Conservation (phyloP, 2,113 vertebrate genomes). For the Mola mola region DNA sequence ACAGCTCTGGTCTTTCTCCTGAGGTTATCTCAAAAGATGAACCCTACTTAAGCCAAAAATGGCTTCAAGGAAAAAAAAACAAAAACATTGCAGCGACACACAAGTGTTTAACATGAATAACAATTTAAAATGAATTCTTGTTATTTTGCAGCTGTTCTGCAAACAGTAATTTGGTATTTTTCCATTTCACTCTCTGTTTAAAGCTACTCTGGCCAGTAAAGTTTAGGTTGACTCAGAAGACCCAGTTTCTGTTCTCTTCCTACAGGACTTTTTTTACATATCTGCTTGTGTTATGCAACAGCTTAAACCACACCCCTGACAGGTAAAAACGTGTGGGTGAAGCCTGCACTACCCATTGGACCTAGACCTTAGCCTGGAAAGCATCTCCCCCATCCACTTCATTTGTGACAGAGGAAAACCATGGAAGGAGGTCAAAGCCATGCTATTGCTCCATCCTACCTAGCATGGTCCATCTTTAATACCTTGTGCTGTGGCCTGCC, state of each 20-base stretch:
- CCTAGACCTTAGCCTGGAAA: background rate
- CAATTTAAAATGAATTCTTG: no score
- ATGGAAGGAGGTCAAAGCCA: conserved; percentile 56
- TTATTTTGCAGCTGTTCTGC: no score
- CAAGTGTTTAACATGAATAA: no score
- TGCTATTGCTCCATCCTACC: conserved; percentile 39
- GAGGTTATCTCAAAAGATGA: conserved; percentile 28
- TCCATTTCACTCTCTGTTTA: no score
- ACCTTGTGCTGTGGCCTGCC: conserved; percentile 71
- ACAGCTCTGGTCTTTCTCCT: conserved; percentile 10
- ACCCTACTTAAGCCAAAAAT: background rate
- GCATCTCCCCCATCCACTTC: background rate
- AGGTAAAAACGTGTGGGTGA: background rate
- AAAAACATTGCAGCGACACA: no score
- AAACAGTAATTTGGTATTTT: no score
- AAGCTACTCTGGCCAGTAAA: no score
- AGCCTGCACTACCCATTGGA: background rate
- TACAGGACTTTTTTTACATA: no score
- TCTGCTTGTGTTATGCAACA: no score
- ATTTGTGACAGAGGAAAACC: background rate
- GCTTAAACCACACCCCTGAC: no score
- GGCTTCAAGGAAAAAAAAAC: background rate
- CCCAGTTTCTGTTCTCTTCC: no score
- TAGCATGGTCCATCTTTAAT: conserved; percentile 72
- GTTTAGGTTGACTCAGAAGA: no score